These are phyloP conservation scores for Procambarus clarkii DNA, from an alignment of 1,140 invertebrate genomes.

Conservation along the genomic window DNA sequence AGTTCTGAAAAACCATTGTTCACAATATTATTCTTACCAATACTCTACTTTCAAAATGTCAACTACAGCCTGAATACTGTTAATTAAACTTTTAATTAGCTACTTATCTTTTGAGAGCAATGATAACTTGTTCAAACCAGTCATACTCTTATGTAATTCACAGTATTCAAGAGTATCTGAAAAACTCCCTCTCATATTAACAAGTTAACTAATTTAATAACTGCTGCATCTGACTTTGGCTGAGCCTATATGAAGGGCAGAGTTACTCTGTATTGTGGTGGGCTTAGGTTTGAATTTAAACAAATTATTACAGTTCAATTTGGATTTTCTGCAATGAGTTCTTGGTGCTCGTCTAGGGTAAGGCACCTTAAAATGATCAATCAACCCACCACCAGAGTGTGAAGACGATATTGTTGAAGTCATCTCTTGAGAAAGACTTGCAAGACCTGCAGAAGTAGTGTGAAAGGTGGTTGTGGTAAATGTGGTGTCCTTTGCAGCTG, in stretches of 20 bases:
- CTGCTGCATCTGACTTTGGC: background rate
- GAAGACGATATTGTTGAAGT: background rate
- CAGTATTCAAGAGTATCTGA: background rate
- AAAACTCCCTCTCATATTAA: background rate
- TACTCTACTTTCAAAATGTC: background rate
- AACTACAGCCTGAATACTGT: constrained; percentile 11
- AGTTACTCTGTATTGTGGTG: background rate
- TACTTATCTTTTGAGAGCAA: too few relatives aligned
- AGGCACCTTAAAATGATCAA: constrained; percentile 20
- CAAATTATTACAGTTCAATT: background rate
- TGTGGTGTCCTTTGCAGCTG: background rate
- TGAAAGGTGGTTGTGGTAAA: background rate
- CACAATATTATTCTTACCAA: too few relatives aligned
- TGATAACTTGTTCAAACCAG: background rate
- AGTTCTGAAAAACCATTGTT: background rate
- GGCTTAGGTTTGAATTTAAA: background rate
- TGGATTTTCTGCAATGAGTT: background rate
- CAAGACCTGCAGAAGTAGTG: background rate
- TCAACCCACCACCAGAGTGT: constrained; percentile 14
- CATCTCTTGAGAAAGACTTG: background rate
- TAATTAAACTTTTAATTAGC: background rate
- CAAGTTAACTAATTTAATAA: too few relatives aligned
- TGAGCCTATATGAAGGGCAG: background rate
- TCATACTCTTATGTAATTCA: background rate
- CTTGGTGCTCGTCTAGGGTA: constrained; percentile 3